Evolutionary conservation across 2,797 vertebrate genomes (phyloP).

Genomic region (Microcaecilia unicolor): DNA sequence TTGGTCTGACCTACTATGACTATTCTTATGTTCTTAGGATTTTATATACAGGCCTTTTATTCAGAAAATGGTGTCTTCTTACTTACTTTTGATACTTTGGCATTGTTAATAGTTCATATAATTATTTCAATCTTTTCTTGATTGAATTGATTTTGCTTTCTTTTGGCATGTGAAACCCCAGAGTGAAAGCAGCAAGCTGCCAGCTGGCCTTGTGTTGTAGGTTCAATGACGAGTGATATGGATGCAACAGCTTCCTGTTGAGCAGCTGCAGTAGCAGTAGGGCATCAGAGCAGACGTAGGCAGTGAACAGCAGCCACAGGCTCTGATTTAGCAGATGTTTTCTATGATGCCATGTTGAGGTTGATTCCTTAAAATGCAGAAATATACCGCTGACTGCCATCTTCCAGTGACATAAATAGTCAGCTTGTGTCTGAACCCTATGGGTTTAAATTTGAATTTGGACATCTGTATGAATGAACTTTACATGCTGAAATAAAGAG

Average conservation of each 20-base stretch:
- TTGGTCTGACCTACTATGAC: no score
- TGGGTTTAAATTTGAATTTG: no score
- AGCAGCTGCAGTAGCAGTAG: conserved; percentile 18
- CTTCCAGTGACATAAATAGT: no score
- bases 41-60: no score
- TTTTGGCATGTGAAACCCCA: conserved; percentile 1
- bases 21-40: no score
- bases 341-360: conserved; percentile 18
- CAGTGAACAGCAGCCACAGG: conserved; percentile 15
- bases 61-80: no score
- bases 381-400: conserved; percentile 13
- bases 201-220: conserved; percentile 15
- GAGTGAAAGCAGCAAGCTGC: conserved; percentile 5
- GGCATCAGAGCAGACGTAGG: conserved; percentile 13
- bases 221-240: conserved; percentile 19
- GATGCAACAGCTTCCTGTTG: conserved; percentile 14
- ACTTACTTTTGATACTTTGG: no score
- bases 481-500: no score
- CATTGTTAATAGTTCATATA: no score
- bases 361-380: conserved; percentile 20
- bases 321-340: conserved; percentile 16
- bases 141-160: not conserved
- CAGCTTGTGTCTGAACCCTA: no score
- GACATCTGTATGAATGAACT: no score
- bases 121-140: not conserved